Evolutionary conservation across 2,797 vertebrate genomes (phyloP).

Genomic region (Macropus fuliginosus): DNA sequence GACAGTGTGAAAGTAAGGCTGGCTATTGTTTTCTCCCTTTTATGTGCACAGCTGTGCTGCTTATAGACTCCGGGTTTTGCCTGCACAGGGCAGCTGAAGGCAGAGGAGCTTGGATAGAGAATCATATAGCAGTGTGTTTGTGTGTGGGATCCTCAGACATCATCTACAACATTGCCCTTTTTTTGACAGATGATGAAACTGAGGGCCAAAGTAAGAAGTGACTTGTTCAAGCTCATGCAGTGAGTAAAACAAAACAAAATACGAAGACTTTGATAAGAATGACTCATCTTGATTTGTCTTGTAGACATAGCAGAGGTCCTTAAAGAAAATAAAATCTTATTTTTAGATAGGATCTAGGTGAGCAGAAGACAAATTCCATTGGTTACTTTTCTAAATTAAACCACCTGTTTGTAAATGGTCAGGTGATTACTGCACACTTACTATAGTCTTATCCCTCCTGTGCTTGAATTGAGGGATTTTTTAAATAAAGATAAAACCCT

Average conservation of each 20-base stretch:
- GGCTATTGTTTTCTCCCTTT: not conserved
- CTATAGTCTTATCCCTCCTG: not conserved
- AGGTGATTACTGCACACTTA: not conserved
- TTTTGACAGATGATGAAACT: not conserved
- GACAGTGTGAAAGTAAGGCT: not conserved
- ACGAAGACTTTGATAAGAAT: not conserved
- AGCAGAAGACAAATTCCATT: not conserved
- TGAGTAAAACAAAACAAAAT: not conserved
- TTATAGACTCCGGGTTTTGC: not conserved
- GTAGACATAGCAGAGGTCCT: not conserved
- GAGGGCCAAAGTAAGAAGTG: not conserved
- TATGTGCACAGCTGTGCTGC: not conserved
- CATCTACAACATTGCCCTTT: not conserved
- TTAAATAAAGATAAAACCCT: not conserved
- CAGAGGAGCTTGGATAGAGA: not conserved
- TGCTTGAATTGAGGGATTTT: not conserved
- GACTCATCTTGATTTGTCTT: not conserved
- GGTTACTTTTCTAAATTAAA: not conserved
- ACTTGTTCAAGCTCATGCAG: not conserved
- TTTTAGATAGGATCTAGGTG: not conserved
- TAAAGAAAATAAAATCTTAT: not conserved
- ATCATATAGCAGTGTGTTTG: not conserved
- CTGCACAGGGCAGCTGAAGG: not conserved
- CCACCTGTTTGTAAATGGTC: not conserved
- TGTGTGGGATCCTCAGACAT: not conserved